These are phyloP conservation scores for Brachionus paranguensis DNA, from an alignment of 1,140 invertebrate genomes.

Conservation along the genomic window DNA sequence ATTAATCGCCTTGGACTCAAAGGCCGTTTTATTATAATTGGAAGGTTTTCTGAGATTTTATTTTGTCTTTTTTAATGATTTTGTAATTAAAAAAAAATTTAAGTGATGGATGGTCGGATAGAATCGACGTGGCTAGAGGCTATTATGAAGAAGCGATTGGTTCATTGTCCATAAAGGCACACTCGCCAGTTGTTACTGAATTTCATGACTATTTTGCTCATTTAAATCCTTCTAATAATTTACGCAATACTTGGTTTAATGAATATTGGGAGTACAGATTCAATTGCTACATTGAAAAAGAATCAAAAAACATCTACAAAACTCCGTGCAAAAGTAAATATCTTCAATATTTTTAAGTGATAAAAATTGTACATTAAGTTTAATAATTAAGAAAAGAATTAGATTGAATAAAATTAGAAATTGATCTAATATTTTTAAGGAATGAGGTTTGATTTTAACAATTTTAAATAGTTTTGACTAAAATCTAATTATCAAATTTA, in stretches of 20 bases:
- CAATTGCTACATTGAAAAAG: slow-evolving; percentile 56
- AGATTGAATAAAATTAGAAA: no score
- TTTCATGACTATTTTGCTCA: slow-evolving; percentile 68
- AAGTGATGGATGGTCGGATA: slow-evolving; percentile 71
- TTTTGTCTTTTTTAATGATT: no score
- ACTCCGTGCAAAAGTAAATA: slow-evolving; percentile 47
- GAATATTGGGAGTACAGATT: slow-evolving; percentile 71
- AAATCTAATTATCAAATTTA: no score
- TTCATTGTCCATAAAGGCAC: slow-evolving; percentile 62
- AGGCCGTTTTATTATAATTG: slow-evolving; percentile 64
- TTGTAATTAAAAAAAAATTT: neutral
- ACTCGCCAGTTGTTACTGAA: slow-evolving; percentile 62
- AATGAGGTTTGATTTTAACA: no score
- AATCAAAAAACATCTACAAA: neutral
- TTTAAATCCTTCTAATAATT: slow-evolving; percentile 63
- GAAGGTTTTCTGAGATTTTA: slow-evolving; percentile 57
- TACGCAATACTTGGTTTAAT: slow-evolving; percentile 68
- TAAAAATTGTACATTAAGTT: neutral
- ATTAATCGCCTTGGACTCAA: slow-evolving; percentile 62
- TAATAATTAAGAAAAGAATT: no score
- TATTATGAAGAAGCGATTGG: slow-evolving; percentile 67
- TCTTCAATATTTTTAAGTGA: neutral
- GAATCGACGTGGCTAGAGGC: slow-evolving; percentile 67
- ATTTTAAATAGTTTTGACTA: no score
- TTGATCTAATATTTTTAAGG: no score